Base-by-base conservation (phyloP, 2,113 vertebrate genomes). In the Hypanus sabinus region DNA sequence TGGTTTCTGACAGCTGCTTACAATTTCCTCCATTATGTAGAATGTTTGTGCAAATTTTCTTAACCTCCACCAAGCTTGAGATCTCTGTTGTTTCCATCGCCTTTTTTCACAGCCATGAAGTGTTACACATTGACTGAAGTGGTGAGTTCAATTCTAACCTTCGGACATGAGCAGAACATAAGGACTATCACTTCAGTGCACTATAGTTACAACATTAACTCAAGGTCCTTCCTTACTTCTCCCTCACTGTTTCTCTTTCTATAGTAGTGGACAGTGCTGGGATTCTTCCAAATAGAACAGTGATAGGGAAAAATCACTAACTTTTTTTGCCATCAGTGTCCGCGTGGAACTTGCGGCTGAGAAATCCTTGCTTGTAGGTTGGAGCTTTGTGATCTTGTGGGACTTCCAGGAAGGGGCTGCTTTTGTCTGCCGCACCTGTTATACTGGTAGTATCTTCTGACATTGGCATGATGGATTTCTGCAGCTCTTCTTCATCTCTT, bases 301-400 rank as follows among this genome's bases (percentile, higher is more conserved):
- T 5, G 38, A 5, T 0, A 5, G 85, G 38, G 5, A 79, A 75
- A 46, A 24, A 46, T 27, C 46, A 97, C 98, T 97, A 95, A 99
- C 98, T 98, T 95, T 98, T 98, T 94, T 98, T 98, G 95, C 98
- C 98, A 0, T 98, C 98, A 0, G 97, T 97, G 94, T 98, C 97
- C 0, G 98, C 98, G 1, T 98, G 98, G 9, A 98, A 96, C 95
- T 99, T 98, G 16, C 98, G 97, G 36, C 96, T 96, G 62, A 99
- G 96, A 85, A 97, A 96, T 22, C 98, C 98, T 94, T 97, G 96
- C 95, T 97, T 98, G 94, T 97, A 97, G 22, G 97, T 97, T 0
- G 96, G 94, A 10, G 97, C 97, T 0, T 94, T 96, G 36, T 96
- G 96, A 94, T 98, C 97, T 0, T 97, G 97, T 11, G 94, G 79